phyloP scores from a whole-genome alignment of 2,888 invertebrate genomes.

The Drymonia ruficornis region DNA sequence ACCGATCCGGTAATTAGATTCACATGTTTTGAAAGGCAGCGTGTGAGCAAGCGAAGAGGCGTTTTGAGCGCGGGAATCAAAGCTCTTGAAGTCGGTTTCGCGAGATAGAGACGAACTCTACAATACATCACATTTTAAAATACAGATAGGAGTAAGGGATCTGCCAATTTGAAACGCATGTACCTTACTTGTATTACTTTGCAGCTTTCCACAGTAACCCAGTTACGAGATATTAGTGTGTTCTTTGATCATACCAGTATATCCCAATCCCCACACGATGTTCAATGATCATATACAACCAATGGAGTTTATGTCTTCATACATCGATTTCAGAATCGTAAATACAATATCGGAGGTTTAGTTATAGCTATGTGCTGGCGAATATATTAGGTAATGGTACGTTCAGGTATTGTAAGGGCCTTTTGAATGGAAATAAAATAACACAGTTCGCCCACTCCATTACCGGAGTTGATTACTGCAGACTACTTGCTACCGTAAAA shows the following conservation, averaged over 20 bases:
- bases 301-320: neutral
- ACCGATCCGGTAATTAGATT: conserved; percentile 36
- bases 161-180: no score
- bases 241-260: neutral
- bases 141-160: neutral
- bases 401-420: no score
- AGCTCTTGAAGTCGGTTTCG: no score
- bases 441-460: neutral
- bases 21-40: conserved; percentile 8
- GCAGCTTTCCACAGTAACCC: neutral
- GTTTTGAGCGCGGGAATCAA: neutral
- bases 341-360: neutral
- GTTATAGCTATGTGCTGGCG: neutral
- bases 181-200: no score
- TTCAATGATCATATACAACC: neutral
- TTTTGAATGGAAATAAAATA: neutral
- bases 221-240: neutral
- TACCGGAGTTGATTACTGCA: neutral
- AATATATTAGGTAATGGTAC: neutral
- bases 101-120: no score
- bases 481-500: no score
- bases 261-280: neutral
- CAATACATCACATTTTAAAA: no score
- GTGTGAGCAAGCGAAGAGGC: neutral
- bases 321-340: neutral